Evolutionary conservation across 2,113 vertebrate genomes (phyloP), one percentile per base, ranked within the genome.

Genomic region (human (Homo sapiens)): DNA sequence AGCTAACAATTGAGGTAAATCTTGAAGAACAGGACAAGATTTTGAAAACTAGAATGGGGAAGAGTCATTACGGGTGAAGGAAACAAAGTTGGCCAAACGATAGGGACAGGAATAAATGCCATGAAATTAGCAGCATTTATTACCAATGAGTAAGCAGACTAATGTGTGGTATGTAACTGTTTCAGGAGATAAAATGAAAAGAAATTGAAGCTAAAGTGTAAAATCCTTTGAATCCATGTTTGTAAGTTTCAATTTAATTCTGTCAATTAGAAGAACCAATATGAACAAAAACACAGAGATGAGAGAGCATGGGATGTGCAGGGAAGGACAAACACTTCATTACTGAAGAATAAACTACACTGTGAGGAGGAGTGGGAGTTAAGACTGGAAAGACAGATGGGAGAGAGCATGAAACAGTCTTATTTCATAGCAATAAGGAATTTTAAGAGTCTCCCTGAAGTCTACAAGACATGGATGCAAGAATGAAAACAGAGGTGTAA

Each of bases 111-210:
- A 94, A 52, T 52, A 80, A 50, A 80, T 57, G 48, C 48, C 76
- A 66, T 88, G 87, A 78, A 43, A 76, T 16, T 8, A 13, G 5
- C 43, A 48, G 84, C 50, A 43, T 40, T 81, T 43, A 85, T 48
- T 45, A 38, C 12, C 23, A 80, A 40, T 35, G 7, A 89, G 18
- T 35, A 85, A 93, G n/a, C 55, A 48, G n/a, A 50, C 35, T n/a
- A 30, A 57, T 1, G 10, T 22, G 35, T 32, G 27, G n/a, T 55
- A 61, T 48, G 2, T 32, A 87, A 95, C 38, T 6, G 11, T 68
- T 94, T 91, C 4, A 55, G 48, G 50, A 81, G 66, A 78, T 11
- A 96, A 70, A 92, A 73, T 68, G 35, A 59, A 92, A 96, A 85
- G 32, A 75, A 85, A 95, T 32, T 35, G 92, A 94, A 90, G 55